A percentile compares a stretch with the other conserved stretches of the same genome.
Conservation (phyloP, 2,797 vertebrate genomes). For the Microctenopoma stevenorrisi region DNA sequence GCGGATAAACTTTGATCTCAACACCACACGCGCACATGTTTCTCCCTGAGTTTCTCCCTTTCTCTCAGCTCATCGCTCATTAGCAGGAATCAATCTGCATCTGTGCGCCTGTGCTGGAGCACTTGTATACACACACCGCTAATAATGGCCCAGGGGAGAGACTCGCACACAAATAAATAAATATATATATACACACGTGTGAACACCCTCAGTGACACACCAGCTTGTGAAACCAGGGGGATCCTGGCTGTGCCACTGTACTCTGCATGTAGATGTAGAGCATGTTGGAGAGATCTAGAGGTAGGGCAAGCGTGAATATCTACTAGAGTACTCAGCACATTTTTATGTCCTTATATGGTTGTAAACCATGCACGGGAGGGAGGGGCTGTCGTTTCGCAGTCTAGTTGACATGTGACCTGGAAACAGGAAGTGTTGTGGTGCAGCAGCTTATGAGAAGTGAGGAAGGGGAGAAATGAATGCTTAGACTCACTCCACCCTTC, state of each 20-base stretch:
- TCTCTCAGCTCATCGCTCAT: constrained; percentile 58
- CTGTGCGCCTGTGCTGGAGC: constrained; percentile 33
- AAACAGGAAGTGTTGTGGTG: constrained; percentile 82
- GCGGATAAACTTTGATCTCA: constrained; percentile 49
- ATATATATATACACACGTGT: not conserved
- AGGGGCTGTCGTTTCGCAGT: constrained; percentile 57
- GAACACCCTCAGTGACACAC: constrained; percentile 19
- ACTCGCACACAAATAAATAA: constrained; percentile 9
- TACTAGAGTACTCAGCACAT: constrained; percentile 46
- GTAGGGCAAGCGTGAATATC: constrained; percentile 22
- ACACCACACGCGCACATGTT: constrained; percentile 8
- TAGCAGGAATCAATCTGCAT: constrained; percentile 70
- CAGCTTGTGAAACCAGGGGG: constrained; percentile 14
- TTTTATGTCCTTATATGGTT: constrained; percentile 87
- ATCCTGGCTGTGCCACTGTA: not conserved
- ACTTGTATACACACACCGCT: constrained; percentile 58
- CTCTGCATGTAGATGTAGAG: constrained; percentile 5
- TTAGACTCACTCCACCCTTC: constrained; percentile 21
- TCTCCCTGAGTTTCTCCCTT: constrained; percentile 29
- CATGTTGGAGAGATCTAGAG: constrained; percentile 19
- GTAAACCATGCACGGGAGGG: constrained; percentile 54
- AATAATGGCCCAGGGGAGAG: constrained; percentile 58
- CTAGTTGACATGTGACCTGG: constrained; percentile 74
- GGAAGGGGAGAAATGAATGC: constrained; percentile 30
- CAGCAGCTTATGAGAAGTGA: constrained; percentile 48